Percentiles rank a stretch among this genome's conserved stretches.
Evolutionary conservation across 2,113 vertebrate genomes (phyloP).

Genomic region (Gobius niger): DNA sequence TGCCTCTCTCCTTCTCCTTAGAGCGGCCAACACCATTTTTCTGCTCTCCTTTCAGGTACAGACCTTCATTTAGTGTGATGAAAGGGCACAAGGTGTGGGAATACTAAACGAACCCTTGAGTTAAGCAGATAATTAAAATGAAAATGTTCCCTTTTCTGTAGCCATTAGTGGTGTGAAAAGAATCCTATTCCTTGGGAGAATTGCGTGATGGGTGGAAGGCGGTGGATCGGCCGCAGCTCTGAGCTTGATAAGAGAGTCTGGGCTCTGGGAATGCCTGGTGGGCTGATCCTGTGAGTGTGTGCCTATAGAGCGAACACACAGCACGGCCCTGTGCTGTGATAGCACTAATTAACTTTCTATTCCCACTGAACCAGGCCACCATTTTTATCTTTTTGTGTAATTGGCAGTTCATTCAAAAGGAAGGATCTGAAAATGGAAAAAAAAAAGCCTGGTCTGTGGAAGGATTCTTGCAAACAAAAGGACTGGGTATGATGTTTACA

Average conservation of each 20-base stretch:
- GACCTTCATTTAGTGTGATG: slow-evolving; percentile 58
- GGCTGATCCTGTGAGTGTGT: slow-evolving; percentile 25
- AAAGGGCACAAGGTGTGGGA: slow-evolving; percentile 59
- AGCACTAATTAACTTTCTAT: slow-evolving; percentile 53
- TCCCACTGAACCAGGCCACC: slow-evolving; percentile 51
- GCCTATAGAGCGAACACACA: slow-evolving; percentile 19
- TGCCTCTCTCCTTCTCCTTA: slow-evolving; percentile 22
- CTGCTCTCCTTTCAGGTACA: slow-evolving; percentile 47
- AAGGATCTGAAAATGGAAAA: slow-evolving; percentile 42
- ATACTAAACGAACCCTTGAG: slow-evolving; percentile 66
- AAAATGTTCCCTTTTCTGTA: slow-evolving; percentile 74
- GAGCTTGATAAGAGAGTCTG: slow-evolving; percentile 62
- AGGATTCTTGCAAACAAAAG: slow-evolving; percentile 44
- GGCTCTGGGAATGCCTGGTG: slow-evolving; percentile 38
- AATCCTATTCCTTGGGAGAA: slow-evolving; percentile 71
- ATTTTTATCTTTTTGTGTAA: slow-evolving; percentile 54
- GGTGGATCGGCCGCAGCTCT: slow-evolving; percentile 40
- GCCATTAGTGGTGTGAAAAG: slow-evolving; percentile 75
- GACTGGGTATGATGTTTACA: slow-evolving; percentile 39
- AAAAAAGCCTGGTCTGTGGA: slow-evolving; percentile 43
- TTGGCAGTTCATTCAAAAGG: slow-evolving; percentile 64
- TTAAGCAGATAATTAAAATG: slow-evolving; percentile 77
- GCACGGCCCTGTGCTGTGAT: slow-evolving; percentile 37
- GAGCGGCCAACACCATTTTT: slow-evolving; percentile 21
- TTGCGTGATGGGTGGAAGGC: slow-evolving; percentile 56